Evolutionary conservation across 2,113 vertebrate species (phyloP).

Genomic region (Vulpes lagopus): DNA sequence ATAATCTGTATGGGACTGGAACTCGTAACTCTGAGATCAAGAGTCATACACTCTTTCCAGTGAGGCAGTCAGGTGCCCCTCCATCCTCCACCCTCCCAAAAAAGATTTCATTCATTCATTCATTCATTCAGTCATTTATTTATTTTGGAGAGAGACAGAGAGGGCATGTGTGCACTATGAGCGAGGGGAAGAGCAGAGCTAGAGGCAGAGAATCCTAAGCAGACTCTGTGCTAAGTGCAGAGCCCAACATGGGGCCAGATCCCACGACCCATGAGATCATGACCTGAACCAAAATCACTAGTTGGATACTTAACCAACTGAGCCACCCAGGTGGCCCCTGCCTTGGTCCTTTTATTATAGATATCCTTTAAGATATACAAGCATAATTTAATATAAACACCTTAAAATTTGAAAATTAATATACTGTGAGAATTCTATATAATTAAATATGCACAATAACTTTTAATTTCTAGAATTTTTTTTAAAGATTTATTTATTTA

Average conservation of each 20-base stretch:
- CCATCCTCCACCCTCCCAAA: too few relatives aligned
- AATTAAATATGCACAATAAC: neutral
- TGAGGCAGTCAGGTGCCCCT: neutral
- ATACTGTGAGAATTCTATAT: neutral
- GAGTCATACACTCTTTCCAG: neutral
- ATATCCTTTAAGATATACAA: neutral
- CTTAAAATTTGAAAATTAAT: conserved; percentile 44
- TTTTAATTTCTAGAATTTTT: conserved; percentile 34
- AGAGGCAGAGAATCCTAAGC: neutral
- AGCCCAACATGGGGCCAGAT: neutral
- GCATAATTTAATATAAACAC: neutral
- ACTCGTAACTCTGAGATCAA: neutral
- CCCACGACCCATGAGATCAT: neutral
- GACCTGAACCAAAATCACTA: neutral
- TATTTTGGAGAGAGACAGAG: neutral
- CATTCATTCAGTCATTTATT: neutral
- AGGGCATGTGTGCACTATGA: neutral
- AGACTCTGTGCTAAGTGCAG: neutral
- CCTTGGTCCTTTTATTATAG: neutral
- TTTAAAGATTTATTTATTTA: too few relatives aligned
- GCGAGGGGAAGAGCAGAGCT: neutral
- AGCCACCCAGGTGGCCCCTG: neutral
- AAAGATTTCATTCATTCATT: too few relatives aligned
- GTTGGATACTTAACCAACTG: neutral
- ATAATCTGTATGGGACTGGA: neutral